Conservation (phyloP, 1,140 invertebrate genomes). For the Temnothorax curvispinosus region DNA sequence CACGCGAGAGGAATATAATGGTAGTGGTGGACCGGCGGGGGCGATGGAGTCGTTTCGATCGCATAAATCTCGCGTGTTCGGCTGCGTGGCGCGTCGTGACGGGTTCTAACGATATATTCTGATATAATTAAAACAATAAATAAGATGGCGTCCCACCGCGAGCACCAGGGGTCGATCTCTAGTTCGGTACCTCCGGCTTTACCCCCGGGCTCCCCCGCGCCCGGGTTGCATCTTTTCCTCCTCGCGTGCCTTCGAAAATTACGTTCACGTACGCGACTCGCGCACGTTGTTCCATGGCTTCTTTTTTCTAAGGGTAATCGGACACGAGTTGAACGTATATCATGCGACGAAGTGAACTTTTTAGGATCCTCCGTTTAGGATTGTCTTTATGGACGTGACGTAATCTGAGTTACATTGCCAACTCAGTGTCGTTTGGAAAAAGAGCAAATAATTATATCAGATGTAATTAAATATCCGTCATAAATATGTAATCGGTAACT, state of each 20-base stretch:
- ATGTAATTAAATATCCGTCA: neutral
- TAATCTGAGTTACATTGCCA: neutral
- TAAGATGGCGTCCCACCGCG: constrained; percentile 85
- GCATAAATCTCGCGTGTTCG: constrained; percentile 85
- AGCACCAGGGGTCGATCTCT: constrained; percentile 83
- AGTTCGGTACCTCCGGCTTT: constrained; percentile 61
- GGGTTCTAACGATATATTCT: constrained; percentile 86
- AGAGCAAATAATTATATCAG: neutral
- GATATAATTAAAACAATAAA: constrained; percentile 87
- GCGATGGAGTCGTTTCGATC: constrained; percentile 75
- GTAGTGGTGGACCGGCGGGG: constrained; percentile 58
- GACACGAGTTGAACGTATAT: constrained; percentile 42
- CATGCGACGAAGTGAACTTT: constrained; percentile 25
- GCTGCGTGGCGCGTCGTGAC: constrained; percentile 82
- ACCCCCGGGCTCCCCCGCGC: neutral
- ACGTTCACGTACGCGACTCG: constrained; percentile 55
- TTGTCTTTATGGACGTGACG: neutral
- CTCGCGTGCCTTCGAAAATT: constrained; percentile 55
- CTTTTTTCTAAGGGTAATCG: constrained; percentile 45
- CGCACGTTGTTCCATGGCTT: constrained; percentile 26
- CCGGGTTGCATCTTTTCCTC: constrained; percentile 18
- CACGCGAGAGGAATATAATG: constrained; percentile 43
- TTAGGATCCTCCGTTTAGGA: constrained; percentile 10
- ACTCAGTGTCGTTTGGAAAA: neutral
- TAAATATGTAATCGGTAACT: neutral